phyloP scores from a whole-genome alignment of 2,113 vertebrate genomes.

The Sceloporus undulatus region DNA sequence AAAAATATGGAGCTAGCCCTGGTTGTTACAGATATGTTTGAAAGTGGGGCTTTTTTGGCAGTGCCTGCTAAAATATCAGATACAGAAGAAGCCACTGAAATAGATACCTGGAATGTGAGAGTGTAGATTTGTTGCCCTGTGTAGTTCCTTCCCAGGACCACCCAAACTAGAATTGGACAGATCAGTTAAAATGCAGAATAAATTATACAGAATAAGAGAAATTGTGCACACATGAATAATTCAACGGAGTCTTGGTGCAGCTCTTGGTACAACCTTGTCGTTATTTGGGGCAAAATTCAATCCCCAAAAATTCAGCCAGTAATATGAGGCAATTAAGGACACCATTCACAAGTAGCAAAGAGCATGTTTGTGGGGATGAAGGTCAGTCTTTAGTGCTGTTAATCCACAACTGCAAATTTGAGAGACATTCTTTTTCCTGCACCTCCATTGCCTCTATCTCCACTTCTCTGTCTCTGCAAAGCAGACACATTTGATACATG shows the following conservation, averaged over 20 bases:
- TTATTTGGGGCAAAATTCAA: not conserved
- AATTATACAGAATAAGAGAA: not conserved
- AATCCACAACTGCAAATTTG: not conserved
- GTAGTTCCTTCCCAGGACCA: not conserved
- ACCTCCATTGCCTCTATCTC: not conserved
- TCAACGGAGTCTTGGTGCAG: too few relatives aligned
- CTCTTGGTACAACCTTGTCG: not conserved
- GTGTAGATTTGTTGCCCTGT: too few relatives aligned
- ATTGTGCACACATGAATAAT: not conserved
- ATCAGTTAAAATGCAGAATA: not conserved
- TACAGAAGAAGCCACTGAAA: not conserved
- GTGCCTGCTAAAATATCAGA: not conserved
- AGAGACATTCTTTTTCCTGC: not conserved
- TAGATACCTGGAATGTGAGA: not conserved
- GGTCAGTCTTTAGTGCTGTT: too few relatives aligned
- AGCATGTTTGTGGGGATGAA: not conserved
- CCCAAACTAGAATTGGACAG: not conserved
- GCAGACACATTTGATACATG: not conserved
- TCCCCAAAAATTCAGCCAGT: too few relatives aligned
- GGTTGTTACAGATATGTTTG: too few relatives aligned
- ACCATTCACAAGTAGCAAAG: not conserved
- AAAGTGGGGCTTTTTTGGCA: not conserved
- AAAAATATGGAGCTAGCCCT: too few relatives aligned
- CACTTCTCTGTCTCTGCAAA: not conserved
- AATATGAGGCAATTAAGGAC: not conserved